Evolutionary conservation across 1,140 invertebrate species (phyloP), one percentile per base, ranked within the genome.

Genomic region (Heliconius nattereri): DNA sequence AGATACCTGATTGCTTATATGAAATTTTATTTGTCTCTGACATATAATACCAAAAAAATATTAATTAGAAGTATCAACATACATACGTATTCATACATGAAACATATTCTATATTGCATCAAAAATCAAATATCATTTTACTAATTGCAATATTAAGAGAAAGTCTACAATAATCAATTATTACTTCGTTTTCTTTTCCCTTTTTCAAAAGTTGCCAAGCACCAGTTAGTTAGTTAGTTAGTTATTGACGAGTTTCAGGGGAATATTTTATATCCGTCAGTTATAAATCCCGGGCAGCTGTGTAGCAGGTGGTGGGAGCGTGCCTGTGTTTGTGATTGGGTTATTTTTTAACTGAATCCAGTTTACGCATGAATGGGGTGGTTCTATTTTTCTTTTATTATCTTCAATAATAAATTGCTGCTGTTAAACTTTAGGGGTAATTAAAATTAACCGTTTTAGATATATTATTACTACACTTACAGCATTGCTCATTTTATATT

Each of bases 241-340:
- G 84, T 81, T 57, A 81, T 78, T 86, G 85, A 71, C 70, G 57
- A 83, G 85, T 84, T 83, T 66, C 83, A 84, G 84, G 86, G 82
- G 86, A 87, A 85, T 87, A 75, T 73, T 89, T 88, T 88, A 85
- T 86, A 85, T 87, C 84, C 85, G 87, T 85, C 90, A 85, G 86
- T 87, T 91, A 84, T 89, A 88, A 89, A 92, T 91, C 88, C 83
- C 84, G 81, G 81, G 83, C 92, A 94, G 90, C 90, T 94, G 92
- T 84, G 82, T 71, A 83, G 87, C 92, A 93, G 91, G 91, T 93
- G 92, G 84, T 75, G 73, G 84, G 87, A 87, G 84, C 90, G 92
- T 92, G 91, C 90, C 85, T 74, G 78, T 82, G 85, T 86, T 89
- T 89, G 85, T 82, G 84, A 89, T 89, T 87, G 81, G 85, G 76